Conservation (phyloP, 2,797 vertebrate genomes). For the Harpagifer antarcticus region DNA sequence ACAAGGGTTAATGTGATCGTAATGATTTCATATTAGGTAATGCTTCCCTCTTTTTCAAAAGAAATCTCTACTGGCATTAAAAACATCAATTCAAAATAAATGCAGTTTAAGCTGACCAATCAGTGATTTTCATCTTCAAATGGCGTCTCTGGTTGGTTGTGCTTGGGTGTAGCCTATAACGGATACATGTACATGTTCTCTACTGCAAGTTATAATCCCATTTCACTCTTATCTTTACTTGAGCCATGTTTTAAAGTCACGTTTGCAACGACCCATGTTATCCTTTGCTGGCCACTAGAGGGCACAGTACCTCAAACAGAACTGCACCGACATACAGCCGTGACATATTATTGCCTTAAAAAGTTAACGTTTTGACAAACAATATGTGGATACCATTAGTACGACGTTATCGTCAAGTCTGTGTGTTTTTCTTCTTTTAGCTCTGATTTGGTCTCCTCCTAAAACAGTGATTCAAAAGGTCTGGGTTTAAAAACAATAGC, state of each 20-base stretch:
- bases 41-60: neutral
- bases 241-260: neutral
- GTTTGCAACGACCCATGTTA: too few species aligned
- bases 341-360: neutral
- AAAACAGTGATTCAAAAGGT: neutral
- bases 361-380: accelerated
- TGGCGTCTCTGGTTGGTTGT: neutral
- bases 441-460: slow-evolving; percentile 1
- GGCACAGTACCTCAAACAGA: neutral
- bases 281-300: neutral
- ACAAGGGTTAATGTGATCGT: too few species aligned
- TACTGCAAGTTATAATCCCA: neutral
- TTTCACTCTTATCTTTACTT: neutral
- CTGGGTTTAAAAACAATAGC: neutral
- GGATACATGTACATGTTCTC: too few species aligned
- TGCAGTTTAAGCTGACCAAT: neutral
- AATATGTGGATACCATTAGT: neutral
- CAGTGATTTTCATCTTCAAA: neutral
- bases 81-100: neutral
- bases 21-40: neutral
- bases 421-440: neutral
- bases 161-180: neutral
- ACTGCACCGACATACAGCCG: neutral
- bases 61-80: neutral
- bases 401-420: too few species aligned